phyloP scores from a whole-genome alignment of 2,888 invertebrate species.

The Euclidia mi region DNA sequence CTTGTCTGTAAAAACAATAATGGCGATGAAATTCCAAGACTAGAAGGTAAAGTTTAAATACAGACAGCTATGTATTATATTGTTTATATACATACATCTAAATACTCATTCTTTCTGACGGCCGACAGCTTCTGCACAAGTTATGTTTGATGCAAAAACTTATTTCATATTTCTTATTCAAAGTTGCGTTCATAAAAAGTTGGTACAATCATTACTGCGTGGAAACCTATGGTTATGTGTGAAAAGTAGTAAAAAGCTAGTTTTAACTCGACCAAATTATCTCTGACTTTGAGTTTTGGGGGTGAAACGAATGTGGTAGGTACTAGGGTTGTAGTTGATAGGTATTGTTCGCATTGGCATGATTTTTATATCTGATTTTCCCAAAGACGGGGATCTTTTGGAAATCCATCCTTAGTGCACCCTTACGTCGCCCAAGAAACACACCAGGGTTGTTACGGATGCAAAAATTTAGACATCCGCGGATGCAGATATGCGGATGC shows the following conservation, averaged over 20 bases:
- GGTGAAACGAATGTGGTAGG: neutral
- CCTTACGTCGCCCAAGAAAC: too few relatives aligned
- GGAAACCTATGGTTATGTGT: slow-evolving; percentile 20
- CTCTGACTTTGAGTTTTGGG: neutral
- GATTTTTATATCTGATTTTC: too few relatives aligned
- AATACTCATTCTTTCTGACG: slow-evolving; percentile 64
- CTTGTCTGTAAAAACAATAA: too few relatives aligned
- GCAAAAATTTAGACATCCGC: too few relatives aligned
- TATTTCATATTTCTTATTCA: slow-evolving; percentile 84
- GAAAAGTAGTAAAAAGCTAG: slow-evolving; percentile 36
- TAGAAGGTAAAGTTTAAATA: too few relatives aligned
- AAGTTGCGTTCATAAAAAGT: slow-evolving; percentile 64
- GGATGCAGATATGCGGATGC: too few relatives aligned
- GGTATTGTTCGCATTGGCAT: too few relatives aligned
- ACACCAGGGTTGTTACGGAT: too few relatives aligned
- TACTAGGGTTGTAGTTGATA: too few relatives aligned
- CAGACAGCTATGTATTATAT: slow-evolving; percentile 18
- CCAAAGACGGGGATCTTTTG: too few relatives aligned
- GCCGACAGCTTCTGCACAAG: slow-evolving; percentile 75
- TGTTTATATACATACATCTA: slow-evolving; percentile 37
- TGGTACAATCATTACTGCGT: slow-evolving; percentile 40
- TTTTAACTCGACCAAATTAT: slow-evolving; percentile 32
- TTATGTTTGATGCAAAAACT: slow-evolving; percentile 84
- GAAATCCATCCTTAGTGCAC: too few relatives aligned
- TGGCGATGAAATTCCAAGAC: too few relatives aligned